These are phyloP conservation scores for Rhodeus uyekii DNA, from an alignment of 2,797 vertebrate species.

Conservation along the genomic window DNA sequence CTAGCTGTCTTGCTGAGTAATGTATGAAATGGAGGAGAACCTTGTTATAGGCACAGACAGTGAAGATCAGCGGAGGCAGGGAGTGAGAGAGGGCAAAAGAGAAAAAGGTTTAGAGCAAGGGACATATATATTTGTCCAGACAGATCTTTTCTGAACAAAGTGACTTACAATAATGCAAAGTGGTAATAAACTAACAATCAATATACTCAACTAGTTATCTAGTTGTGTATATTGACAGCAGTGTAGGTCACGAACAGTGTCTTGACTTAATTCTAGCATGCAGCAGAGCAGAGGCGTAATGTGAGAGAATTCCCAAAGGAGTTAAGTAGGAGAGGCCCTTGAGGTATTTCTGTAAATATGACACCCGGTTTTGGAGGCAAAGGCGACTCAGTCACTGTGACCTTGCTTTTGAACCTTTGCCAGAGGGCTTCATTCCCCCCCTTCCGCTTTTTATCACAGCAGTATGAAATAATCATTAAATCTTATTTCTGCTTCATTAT, in stretches of 20 bases:
- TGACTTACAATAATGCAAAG: background rate
- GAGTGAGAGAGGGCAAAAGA: conserved; percentile 14
- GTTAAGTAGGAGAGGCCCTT: background rate
- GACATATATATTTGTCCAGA: background rate
- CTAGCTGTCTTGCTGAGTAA: conserved; percentile 47
- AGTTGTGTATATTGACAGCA: background rate
- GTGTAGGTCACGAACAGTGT: background rate
- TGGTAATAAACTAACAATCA: background rate
- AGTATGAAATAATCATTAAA: conserved; percentile 19
- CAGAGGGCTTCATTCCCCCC: background rate
- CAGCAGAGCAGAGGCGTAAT: background rate
- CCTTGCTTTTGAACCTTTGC: background rate
- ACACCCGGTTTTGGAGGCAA: conserved; percentile 15
- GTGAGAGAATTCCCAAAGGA: conserved; percentile 1
- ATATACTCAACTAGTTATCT: background rate
- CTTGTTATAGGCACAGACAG: conserved; percentile 13
- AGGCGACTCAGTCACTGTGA: background rate
- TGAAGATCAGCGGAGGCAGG: background rate
- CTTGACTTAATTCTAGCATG: conserved; percentile 1
- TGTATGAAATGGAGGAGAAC: conserved; percentile 31
- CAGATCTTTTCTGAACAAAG: background rate
- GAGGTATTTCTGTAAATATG: conserved; percentile 17
- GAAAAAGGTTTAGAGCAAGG: background rate
- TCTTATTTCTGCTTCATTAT: conserved; percentile 44
- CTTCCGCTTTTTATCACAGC: conserved; percentile 16